These are phyloP conservation scores for Pocota personata DNA, from an alignment of 2,888 invertebrate genomes.

Conservation along the genomic window DNA sequence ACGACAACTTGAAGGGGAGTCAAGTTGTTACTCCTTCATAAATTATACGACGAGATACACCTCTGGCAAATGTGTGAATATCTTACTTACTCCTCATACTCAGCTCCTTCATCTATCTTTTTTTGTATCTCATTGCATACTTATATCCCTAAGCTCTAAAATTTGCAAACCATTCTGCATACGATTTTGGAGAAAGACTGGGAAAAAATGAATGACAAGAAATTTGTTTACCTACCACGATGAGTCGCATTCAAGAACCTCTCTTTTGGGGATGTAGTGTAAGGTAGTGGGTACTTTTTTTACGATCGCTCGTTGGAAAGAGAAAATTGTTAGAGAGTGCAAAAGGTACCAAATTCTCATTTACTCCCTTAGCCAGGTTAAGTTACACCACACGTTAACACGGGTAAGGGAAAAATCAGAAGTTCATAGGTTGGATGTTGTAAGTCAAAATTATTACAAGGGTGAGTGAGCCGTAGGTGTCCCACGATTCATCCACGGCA, in stretches of 20 bases:
- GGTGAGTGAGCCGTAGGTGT: constrained; percentile 25
- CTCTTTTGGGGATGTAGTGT: neutral
- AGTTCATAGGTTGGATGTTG: constrained; percentile 29
- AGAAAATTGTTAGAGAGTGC: constrained; percentile 18
- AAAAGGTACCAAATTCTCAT: constrained; percentile 45
- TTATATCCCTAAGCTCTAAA: constrained; percentile 26
- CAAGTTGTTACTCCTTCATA: constrained; percentile 60
- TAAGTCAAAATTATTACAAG: constrained; percentile 46
- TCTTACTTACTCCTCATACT: neutral
- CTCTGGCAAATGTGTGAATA: constrained; percentile 7
- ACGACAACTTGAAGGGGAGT: constrained; percentile 49
- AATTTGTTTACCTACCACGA: constrained; percentile 46
- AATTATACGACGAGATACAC: constrained; percentile 44
- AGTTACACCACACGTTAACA: constrained; percentile 21
- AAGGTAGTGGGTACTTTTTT: neutral
- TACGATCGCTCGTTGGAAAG: constrained; percentile 14
- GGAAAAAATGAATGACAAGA: constrained; percentile 32
- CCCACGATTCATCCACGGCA: neutral
- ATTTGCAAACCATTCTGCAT: constrained; percentile 57
- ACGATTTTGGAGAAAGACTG: constrained; percentile 5
- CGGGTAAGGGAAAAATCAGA: constrained; percentile 3
- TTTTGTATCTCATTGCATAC: constrained; percentile 10
- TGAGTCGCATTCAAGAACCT: neutral
- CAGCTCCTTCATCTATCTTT: neutral
- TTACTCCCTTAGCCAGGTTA: constrained; percentile 39